phyloP scores from a whole-genome alignment of 2,888 invertebrate species.

The Volucella zonaria region DNA sequence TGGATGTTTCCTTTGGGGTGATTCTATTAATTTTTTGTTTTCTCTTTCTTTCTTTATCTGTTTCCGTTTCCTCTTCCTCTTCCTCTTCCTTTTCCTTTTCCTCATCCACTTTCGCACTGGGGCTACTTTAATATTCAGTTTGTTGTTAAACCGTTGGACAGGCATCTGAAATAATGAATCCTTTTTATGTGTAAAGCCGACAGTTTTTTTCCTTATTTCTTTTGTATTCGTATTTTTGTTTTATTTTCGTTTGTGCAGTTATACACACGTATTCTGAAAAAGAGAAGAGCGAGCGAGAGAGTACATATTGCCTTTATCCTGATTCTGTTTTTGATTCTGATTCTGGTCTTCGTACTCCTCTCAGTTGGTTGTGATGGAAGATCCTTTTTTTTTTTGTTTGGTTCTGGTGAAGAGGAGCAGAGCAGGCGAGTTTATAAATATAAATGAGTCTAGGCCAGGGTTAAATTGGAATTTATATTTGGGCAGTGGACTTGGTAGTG shows the following conservation, averaged over 20 bases:
- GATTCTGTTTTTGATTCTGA: not conserved
- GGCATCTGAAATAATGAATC: conserved; percentile 44
- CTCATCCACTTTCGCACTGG: not conserved
- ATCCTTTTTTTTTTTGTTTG: not conserved
- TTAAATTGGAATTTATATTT: conserved; percentile 79
- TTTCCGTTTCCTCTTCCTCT: not conserved
- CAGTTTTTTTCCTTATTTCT: conserved; percentile 14
- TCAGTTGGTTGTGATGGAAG: not conserved
- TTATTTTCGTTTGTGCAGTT: not conserved
- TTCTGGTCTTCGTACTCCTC: conserved; percentile 17
- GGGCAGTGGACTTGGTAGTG: conserved; percentile 42
- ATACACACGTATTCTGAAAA: no score
- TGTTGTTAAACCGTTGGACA: conserved; percentile 46
- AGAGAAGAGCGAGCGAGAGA: no score
- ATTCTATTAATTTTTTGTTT: conserved; percentile 18
- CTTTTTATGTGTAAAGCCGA: conserved; percentile 44
- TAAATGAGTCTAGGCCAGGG: conserved; percentile 82
- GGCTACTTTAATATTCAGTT: conserved; percentile 44
- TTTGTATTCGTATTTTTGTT: conserved; percentile 9
- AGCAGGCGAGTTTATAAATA: conserved; percentile 80
- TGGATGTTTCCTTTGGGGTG: conserved; percentile 26
- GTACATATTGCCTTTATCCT: not conserved
- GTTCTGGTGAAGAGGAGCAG: not conserved
- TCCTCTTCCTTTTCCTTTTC: not conserved
- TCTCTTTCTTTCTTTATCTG: not conserved